Base-by-base conservation (phyloP, 64 coral and sea anemone genomes). In the Dendronephthya gigantea region DNA sequence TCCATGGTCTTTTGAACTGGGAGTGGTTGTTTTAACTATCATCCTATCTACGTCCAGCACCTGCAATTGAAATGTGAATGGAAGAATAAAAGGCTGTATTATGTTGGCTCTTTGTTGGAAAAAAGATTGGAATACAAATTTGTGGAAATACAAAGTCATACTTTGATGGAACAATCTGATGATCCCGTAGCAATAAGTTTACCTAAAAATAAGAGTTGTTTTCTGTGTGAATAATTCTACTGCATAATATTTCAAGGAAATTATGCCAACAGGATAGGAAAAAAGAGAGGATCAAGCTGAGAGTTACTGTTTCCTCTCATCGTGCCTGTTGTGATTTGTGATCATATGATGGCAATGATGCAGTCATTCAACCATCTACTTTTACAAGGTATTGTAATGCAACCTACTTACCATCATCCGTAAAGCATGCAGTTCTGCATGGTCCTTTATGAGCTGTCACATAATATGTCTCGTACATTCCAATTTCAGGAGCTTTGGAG, bases 391-490 rank as follows among this genome's bases (percentile, higher is more conserved):
- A 84, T 75, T 14, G 66, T 5, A 14, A n/a, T n/a, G n/a, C n/a
- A n/a, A n/a, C n/a, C n/a, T 0, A 12, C 48, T 7, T 84, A 93
- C 91, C 95, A 66, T 88, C 91, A 25, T 84, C 70, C 25, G 91
- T 98, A 82, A 98, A 98, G 12, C 89, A 90, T 2, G 95, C 95
- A 35, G 89, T 90, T 83, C 95, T 86, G 23, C 95, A 98, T 0
- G 95, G 95, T 4, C 84, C 92, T 86, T 98, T 98, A 34, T 98
- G 95, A 32, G 95, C 95, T 37, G 95, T 98, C 10, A 98, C 95
- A 9, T 98, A 98, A 52, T 98, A 98, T 9, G 95, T 98, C 74
- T 98, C 95, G 30, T 98, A 98, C 92, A 98, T 98, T 79, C 32
- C 72, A 36, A 79, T 79, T 79, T 79, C 72, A 34, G 72, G 32